These are phyloP conservation scores for Propithecus deckenii DNA, from an alignment of 2,797 vertebrate species.

Conservation along the genomic window DNA sequence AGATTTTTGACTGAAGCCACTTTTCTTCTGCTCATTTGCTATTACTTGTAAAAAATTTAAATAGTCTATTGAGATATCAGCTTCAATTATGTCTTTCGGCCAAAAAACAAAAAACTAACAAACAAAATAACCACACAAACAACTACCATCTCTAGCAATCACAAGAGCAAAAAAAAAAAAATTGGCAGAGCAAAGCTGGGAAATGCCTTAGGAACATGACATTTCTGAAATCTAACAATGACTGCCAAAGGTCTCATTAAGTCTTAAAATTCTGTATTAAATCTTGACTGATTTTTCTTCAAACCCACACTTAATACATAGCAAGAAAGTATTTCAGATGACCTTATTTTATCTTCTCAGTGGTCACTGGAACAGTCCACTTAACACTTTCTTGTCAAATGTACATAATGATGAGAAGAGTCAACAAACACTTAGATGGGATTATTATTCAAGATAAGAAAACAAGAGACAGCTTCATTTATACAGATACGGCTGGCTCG, in stretches of 20 bases:
- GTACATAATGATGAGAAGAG: not conserved
- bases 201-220: not conserved
- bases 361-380: not conserved
- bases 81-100: not conserved
- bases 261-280: constrained; percentile 31
- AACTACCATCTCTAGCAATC: not conserved
- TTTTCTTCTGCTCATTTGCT: not conserved
- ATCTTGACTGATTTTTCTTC: not conserved
- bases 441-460: not conserved
- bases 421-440: not conserved
- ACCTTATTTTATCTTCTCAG: not conserved
- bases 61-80: constrained; percentile 4
- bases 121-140: not conserved
- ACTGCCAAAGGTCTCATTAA: not conserved
- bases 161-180: not conserved
- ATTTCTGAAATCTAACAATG: constrained; percentile 33
- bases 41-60: not conserved
- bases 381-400: not conserved
- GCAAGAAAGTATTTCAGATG: not conserved
- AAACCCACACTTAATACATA: not conserved
- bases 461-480: not conserved
- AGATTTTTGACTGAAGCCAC: not conserved
- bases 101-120: not conserved
- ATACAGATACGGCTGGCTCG: constrained; percentile 1
- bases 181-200: not conserved